A percentile compares a stretch with the other conserved stretches of the same genome.
These are phyloP conservation scores for Mythimna ferrago DNA, from an alignment of 2,888 invertebrate species.

Conservation along the genomic window DNA sequence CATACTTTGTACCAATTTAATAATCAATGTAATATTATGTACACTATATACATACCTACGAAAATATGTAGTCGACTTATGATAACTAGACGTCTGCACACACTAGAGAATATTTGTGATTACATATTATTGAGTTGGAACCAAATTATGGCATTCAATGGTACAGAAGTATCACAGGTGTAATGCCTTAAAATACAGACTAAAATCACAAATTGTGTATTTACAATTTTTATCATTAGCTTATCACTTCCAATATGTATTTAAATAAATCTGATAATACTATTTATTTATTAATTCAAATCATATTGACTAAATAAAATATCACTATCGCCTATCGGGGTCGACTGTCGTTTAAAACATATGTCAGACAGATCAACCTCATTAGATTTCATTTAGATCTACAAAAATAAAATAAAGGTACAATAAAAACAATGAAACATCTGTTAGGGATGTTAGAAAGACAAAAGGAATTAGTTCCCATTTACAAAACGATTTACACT, in stretches of 20 bases:
- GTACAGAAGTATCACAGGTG: constrained; percentile 78
- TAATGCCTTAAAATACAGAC: constrained; percentile 65
- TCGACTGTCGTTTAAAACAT: constrained; percentile 80
- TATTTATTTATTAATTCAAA: constrained; percentile 60
- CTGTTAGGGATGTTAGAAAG: constrained; percentile 47
- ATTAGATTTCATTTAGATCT: constrained; percentile 61
- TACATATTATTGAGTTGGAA: constrained; percentile 53
- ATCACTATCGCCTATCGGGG: constrained; percentile 59
- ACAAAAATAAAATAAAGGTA: constrained; percentile 60
- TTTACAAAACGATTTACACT: constrained; percentile 50
- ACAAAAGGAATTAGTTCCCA: constrained; percentile 54
- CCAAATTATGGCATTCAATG: constrained; percentile 70
- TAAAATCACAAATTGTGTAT: constrained; percentile 62
- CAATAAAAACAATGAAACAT: constrained; percentile 57
- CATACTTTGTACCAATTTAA: constrained; percentile 66
- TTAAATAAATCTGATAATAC: constrained; percentile 63
- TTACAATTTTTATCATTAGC: constrained; percentile 61
- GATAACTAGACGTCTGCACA: constrained; percentile 63
- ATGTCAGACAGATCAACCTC: constrained; percentile 75
- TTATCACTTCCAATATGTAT: constrained; percentile 55
- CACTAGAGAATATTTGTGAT: constrained; percentile 61
- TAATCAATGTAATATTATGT: constrained; percentile 70
- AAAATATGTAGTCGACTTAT: constrained; percentile 69
- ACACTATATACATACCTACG: constrained; percentile 78
- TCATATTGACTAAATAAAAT: constrained; percentile 59